Conservation (phyloP, 1,140 invertebrate genomes). For the Gonatopus flavifemur region DNA sequence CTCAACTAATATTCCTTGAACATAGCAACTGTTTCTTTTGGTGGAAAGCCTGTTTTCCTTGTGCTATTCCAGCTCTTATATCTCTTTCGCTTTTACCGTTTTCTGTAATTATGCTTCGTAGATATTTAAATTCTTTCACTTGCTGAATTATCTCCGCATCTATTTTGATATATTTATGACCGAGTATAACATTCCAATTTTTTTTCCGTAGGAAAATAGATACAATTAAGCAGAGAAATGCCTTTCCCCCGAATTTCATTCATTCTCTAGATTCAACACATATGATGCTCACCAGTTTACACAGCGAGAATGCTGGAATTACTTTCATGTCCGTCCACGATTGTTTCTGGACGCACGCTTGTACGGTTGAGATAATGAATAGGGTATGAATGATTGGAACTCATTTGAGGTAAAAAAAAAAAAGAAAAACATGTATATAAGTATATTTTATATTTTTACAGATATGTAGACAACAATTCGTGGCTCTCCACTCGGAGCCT, state of each 20-base stretch:
- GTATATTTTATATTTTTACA: conserved; percentile 47
- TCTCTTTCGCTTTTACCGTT: no score
- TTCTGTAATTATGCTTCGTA: no score
- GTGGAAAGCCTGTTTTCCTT: no score
- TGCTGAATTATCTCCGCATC: no score
- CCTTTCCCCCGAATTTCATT: conserved; percentile 98
- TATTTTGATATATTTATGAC: background rate
- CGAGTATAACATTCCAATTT: conserved; percentile 2
- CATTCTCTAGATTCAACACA: conserved; percentile 98
- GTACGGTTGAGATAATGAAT: conserved; percentile 86
- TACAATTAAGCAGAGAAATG: conserved; percentile 92
- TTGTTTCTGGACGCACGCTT: conserved; percentile 98
- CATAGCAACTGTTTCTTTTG: no score
- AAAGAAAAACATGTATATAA: background rate
- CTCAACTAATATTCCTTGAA: no score
- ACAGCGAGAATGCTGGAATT: conserved; percentile 78
- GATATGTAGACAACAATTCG: conserved; percentile 95
- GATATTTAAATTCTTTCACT: no score
- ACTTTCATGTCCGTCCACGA: conserved; percentile 98
- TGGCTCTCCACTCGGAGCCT: conserved; percentile 88
- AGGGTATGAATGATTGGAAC: conserved; percentile 60
- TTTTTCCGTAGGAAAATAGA: conserved; percentile 74
- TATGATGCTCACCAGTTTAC: conserved; percentile 97
- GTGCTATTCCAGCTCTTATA: no score
- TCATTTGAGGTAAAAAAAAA: background rate